These are phyloP conservation scores for Nothobranchius kuhntae DNA, from an alignment of 2,113 vertebrate genomes.

Conservation along the genomic window DNA sequence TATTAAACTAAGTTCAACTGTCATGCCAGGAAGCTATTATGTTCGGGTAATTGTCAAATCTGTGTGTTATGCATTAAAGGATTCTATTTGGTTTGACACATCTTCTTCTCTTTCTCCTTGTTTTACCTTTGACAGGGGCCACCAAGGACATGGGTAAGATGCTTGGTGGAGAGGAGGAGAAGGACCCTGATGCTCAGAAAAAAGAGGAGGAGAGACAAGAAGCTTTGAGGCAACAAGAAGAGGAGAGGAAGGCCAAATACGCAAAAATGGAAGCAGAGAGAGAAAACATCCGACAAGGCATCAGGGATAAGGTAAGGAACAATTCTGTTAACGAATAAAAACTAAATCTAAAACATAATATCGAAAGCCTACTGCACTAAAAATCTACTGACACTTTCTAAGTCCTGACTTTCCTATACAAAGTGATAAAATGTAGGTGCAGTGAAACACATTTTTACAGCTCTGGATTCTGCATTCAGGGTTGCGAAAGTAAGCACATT, in stretches of 20 bases:
- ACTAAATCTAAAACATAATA: no score
- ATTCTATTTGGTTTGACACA: background rate
- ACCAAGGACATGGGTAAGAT: constrained; percentile 80
- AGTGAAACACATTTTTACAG: background rate
- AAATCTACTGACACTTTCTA: no score
- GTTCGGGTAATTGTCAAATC: constrained; percentile 16
- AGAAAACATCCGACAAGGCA: constrained; percentile 90
- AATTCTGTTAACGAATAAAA: background rate
- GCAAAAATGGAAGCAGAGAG: constrained; percentile 92
- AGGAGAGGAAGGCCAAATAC: constrained; percentile 92
- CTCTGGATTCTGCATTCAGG: background rate
- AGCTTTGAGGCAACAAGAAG: constrained; percentile 89
- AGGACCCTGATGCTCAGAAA: constrained; percentile 87
- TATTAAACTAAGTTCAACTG: constrained; percentile 9
- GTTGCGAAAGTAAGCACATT: background rate
- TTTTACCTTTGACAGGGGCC: constrained; percentile 79
- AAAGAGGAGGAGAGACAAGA: constrained; percentile 93
- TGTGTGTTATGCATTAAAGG: background rate
- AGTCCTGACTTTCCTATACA: no score
- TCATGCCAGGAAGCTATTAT: constrained; percentile 10
- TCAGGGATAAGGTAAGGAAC: constrained; percentile 88
- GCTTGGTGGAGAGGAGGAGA: constrained; percentile 75
- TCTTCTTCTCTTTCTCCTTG: constrained; percentile 9
- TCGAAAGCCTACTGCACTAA: no score
- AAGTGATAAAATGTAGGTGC: background rate